Percentiles rank a stretch among this genome's conserved stretches.
Conservation (phyloP, 1,140 invertebrate genomes). For the Saccostrea cuccullata region DNA sequence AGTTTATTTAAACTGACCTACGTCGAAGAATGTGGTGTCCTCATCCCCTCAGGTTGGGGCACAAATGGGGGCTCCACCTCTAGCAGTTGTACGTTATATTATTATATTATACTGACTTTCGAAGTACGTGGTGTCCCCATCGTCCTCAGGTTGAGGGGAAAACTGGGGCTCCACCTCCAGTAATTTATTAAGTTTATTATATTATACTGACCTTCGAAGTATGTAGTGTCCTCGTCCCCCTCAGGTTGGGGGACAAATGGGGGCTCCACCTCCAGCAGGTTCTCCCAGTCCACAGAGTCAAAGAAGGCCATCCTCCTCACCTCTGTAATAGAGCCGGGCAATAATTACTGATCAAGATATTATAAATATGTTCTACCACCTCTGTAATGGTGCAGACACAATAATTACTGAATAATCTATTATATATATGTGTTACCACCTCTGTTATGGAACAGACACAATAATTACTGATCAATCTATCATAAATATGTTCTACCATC, state of each 20-base stretch:
- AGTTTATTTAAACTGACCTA: too few relatives aligned
- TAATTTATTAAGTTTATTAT: background rate
- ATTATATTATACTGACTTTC: background rate
- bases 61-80: too few relatives aligned
- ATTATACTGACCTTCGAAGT: background rate
- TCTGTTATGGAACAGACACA: too few relatives aligned
- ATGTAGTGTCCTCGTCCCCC: constrained; percentile 89
- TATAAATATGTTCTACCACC: too few relatives aligned
- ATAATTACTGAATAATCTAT: too few relatives aligned
- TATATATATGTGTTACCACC: too few relatives aligned
- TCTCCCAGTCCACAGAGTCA: constrained; percentile 88
- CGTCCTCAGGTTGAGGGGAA: constrained; percentile 91
- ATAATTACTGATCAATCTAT: too few relatives aligned
- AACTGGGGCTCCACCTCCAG: constrained; percentile 87
- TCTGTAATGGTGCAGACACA: too few relatives aligned
- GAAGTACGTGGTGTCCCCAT: constrained; percentile 86
- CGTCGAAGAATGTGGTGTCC: too few relatives aligned
- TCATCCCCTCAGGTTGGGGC: too few relatives aligned
- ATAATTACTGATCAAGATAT: too few relatives aligned
- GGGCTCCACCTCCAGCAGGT: constrained; percentile 85
- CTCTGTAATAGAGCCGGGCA: constrained; percentile 64
- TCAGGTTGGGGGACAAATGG: constrained; percentile 94
- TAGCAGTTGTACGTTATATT: constrained; percentile 78
- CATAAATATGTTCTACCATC: too few relatives aligned
- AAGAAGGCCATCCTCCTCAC: constrained; percentile 85